Percentiles rank a stretch among this genome's conserved stretches.
Conservation (phyloP, 2,113 vertebrate genomes). For the Bothrops jararaca region DNA sequence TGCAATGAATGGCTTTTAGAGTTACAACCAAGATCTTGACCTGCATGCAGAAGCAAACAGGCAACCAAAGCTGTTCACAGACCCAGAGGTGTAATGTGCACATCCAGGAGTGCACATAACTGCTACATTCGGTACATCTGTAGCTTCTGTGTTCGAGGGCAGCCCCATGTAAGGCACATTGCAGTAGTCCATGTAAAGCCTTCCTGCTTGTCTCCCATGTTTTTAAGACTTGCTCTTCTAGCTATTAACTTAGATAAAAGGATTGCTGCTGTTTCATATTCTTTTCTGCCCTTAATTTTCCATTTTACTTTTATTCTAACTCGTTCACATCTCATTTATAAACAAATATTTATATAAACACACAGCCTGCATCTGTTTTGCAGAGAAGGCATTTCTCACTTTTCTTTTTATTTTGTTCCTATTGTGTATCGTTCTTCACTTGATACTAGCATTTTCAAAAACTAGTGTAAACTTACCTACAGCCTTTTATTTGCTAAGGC, state of each 20-base stretch:
- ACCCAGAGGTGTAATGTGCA: background rate
- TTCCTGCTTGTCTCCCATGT: background rate
- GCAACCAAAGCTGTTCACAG: background rate
- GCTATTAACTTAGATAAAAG: background rate
- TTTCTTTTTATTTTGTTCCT: background rate
- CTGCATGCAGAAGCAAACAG: background rate
- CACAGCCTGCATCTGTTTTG: background rate
- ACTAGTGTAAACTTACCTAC: background rate
- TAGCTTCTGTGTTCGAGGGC: background rate
- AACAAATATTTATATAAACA: background rate
- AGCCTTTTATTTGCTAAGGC: background rate
- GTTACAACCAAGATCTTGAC: background rate
- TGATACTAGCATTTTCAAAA: background rate
- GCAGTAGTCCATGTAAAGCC: background rate
- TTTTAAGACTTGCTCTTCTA: background rate
- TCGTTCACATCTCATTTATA: background rate
- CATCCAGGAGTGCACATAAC: background rate
- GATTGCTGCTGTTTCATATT: no score
- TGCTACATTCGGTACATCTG: background rate
- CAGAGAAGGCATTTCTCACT: background rate
- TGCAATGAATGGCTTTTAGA: background rate
- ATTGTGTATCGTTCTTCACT: background rate
- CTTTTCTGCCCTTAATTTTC: background rate
- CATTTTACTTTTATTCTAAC: background rate
- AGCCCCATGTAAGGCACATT: background rate